Evolutionary conservation across 2,888 invertebrate genomes (phyloP), one percentile per base, ranked within the genome.

Genomic region (Athripsodes cinereus): DNA sequence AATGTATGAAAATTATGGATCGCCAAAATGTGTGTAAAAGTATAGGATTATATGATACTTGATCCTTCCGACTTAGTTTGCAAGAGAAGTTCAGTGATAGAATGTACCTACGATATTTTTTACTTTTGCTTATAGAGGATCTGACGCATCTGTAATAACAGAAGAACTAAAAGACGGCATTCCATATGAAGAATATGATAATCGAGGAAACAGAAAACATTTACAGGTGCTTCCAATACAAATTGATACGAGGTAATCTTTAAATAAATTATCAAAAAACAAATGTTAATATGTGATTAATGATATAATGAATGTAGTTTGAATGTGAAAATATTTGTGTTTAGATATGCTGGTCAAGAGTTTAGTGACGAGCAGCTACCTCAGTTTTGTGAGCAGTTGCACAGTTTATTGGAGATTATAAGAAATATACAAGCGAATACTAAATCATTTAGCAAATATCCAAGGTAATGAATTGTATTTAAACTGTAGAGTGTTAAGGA

Each of bases 401-500:
- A 73, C 51, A 72, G 75, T 44, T 67, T 78, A 31, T 75, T 78
- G 8, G 73, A 74, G 58, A 75, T 78, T 21, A 73, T 78, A 58
- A 69, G 76, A 48, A 78, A 78, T 61, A 76, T 78, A 59, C 77
- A 78, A 67, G 74, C 76, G 0, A 77, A 77, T 61, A 74, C 76
- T 1, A 71, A 69, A 55, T 72, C 76, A 60, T 75, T 77, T 11
- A 76, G 76, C 40, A 78, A 78, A 61, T 78, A 78, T 64, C 78
- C 78, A 1, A 73, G 73, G 78, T 77, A 52, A 26, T 26, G 5
- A 26, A 6, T 26, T 26, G 26, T 26, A 26, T 26, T 26, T n/a
- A n/a, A n/a, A n/a, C n/a, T n/a, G n/a, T n/a, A n/a, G n/a, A n/a
- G n/a, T n/a, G n/a, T n/a, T n/a, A n/a, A n/a, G n/a, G n/a, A n/a